Conservation (phyloP, 1,140 invertebrate genomes). For the Apis dorsata region DNA sequence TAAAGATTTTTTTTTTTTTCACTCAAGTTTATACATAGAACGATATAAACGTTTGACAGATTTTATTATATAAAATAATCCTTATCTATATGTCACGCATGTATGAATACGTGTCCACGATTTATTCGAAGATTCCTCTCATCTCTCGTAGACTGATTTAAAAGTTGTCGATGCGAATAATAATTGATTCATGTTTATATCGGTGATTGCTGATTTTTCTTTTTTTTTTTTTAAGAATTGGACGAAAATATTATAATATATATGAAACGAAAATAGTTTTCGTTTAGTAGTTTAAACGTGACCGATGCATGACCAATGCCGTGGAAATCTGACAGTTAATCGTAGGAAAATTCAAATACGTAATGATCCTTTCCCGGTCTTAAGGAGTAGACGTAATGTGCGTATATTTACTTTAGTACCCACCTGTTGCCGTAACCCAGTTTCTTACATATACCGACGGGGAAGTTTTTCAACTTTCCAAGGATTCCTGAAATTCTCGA, state of each 20-base stretch:
- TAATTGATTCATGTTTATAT: too few species aligned
- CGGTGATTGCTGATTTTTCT: too few species aligned
- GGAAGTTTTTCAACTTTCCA: conserved; percentile 76
- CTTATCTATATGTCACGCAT: too few species aligned
- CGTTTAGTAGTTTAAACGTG: background rate
- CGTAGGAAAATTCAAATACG: conserved; percentile 49
- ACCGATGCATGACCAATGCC: background rate
- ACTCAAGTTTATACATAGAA: background rate
- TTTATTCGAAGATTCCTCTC: background rate
- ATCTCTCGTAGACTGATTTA: background rate
- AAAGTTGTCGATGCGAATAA: background rate
- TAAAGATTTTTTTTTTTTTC: background rate
- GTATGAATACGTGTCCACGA: too few species aligned
- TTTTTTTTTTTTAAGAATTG: too few species aligned
- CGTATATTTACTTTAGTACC: conserved; percentile 79
- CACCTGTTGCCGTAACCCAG: conserved; percentile 78
- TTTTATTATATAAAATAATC: background rate
- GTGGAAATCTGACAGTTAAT: conserved; percentile 21
- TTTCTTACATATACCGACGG: conserved; percentile 73
- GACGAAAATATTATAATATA: too few species aligned
- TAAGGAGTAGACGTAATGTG: conserved; percentile 76
- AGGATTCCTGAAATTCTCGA: conserved; percentile 58
- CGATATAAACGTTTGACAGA: background rate
- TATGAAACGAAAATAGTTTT: background rate
- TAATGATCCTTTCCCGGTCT: conserved; percentile 57